phyloP scores from a whole-genome alignment of 1,140 invertebrate genomes.

The Drosophila watanabei region DNA sequence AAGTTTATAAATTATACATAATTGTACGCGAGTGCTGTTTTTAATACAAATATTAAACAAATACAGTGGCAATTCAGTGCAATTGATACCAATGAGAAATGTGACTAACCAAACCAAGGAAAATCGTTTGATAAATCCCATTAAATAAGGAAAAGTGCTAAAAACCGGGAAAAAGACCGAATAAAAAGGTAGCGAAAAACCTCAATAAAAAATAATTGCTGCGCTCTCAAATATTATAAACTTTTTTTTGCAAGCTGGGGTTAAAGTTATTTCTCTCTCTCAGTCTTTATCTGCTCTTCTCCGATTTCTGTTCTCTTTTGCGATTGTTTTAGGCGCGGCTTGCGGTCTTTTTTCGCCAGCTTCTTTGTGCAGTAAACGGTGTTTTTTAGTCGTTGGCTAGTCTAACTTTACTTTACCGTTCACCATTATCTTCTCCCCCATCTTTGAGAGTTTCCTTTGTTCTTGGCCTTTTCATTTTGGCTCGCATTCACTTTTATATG shows the following conservation, averaged over 20 bases:
- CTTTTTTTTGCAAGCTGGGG: conserved; percentile 26
- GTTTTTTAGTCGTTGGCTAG: conserved; percentile 22
- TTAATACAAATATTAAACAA: conserved; percentile 22
- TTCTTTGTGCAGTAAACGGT: conserved; percentile 55
- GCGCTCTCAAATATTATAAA: conserved; percentile 28
- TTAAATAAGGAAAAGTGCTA: conserved; percentile 32
- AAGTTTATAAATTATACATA: not conserved
- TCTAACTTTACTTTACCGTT: conserved; percentile 35
- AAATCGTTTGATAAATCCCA: conserved; percentile 34
- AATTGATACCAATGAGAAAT: conserved; percentile 72
- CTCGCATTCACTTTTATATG: conserved; percentile 60
- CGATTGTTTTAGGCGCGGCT: conserved; percentile 54
- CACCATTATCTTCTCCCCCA: not conserved
- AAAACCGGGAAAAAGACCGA: conserved; percentile 23
- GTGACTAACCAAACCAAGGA: conserved; percentile 64
- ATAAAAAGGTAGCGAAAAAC: conserved; percentile 37
- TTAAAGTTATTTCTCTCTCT: conserved; percentile 10
- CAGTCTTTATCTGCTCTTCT: not conserved
- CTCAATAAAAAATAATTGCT: conserved; percentile 49
- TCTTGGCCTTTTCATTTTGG: conserved; percentile 38
- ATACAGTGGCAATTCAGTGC: conserved; percentile 63
- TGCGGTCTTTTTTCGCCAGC: conserved; percentile 34
- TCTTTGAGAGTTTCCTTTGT: conserved; percentile 30
- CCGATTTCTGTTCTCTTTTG: conserved; percentile 11
- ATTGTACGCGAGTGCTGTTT: conserved; percentile 29